These are phyloP conservation scores for Abramis brama DNA, from an alignment of 2,113 vertebrate genomes.

Conservation along the genomic window DNA sequence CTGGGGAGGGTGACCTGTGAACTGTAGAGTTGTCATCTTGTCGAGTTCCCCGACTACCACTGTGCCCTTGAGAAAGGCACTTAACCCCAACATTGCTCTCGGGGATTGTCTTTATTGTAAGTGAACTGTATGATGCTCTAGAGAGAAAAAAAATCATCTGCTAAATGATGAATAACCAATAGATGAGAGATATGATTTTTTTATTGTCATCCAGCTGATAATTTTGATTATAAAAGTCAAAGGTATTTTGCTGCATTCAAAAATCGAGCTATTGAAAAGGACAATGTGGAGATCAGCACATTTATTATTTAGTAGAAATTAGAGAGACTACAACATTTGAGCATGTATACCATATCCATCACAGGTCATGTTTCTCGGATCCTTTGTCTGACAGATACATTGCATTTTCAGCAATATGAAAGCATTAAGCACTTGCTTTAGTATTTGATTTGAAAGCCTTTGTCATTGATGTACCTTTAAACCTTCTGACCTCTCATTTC, in stretches of 20 bases:
- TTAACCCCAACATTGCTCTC: not conserved
- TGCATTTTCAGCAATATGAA: too few species aligned
- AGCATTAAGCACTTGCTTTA: too few species aligned
- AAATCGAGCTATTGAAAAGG: not conserved
- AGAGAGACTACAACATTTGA: not conserved
- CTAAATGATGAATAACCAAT: not conserved
- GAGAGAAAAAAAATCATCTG: not conserved
- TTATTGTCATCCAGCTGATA: not conserved
- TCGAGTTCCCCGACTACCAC: not conserved
- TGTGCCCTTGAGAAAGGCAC: not conserved
- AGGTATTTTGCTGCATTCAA: not conserved
- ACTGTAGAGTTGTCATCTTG: not conserved
- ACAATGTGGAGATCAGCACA: not conserved
- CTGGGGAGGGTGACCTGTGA: not conserved
- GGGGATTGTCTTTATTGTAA: not conserved
- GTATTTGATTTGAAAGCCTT: not conserved
- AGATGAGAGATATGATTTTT: not conserved
- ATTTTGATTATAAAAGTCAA: not conserved
- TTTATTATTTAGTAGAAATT: not conserved
- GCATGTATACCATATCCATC: not conserved
- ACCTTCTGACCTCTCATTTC: not conserved
- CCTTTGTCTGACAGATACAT: not conserved
- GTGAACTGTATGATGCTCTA: not conserved
- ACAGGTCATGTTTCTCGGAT: not conserved
- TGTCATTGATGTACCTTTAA: slow-evolving; percentile 1